phyloP scores from a whole-genome alignment of 2,797 vertebrate species.

The Cyprinella venusta region DNA sequence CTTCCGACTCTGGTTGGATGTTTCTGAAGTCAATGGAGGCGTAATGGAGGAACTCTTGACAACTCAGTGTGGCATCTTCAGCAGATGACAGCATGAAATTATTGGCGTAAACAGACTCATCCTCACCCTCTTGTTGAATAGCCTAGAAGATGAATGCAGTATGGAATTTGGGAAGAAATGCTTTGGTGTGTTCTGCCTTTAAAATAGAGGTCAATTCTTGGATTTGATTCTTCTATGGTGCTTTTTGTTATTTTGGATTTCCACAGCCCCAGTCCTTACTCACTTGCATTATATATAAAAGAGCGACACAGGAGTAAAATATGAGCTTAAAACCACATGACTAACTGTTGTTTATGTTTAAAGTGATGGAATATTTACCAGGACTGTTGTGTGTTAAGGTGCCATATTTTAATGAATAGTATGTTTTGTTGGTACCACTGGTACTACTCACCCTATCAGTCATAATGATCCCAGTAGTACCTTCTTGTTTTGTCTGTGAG shows the following conservation, averaged over 20 bases:
- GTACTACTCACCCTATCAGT: not conserved
- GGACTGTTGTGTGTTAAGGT: no score
- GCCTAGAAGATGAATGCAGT: not conserved
- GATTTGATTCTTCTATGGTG: not conserved
- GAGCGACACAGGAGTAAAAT: not conserved
- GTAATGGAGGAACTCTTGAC: constrained; percentile 29
- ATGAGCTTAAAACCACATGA: not conserved
- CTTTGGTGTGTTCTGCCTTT: not conserved
- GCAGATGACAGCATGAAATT: not conserved
- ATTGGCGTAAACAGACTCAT: not conserved
- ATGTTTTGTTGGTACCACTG: not conserved
- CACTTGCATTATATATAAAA: not conserved
- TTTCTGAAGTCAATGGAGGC: constrained; percentile 33
- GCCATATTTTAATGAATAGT: not conserved
- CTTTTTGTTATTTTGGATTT: not conserved
- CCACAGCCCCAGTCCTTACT: not conserved
- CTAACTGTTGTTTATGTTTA: not conserved
- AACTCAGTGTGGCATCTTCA: not conserved
- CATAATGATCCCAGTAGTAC: not conserved
- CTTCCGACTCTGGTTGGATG: not conserved
- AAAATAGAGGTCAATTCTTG: not conserved
- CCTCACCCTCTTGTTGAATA: not conserved
- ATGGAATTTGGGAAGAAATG: not conserved
- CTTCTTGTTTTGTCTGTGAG: not conserved
- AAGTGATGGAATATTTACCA: not conserved